phyloP scores from a whole-genome alignment of 2,888 invertebrate species.

The Caenorhabditis uteleia region DNA sequence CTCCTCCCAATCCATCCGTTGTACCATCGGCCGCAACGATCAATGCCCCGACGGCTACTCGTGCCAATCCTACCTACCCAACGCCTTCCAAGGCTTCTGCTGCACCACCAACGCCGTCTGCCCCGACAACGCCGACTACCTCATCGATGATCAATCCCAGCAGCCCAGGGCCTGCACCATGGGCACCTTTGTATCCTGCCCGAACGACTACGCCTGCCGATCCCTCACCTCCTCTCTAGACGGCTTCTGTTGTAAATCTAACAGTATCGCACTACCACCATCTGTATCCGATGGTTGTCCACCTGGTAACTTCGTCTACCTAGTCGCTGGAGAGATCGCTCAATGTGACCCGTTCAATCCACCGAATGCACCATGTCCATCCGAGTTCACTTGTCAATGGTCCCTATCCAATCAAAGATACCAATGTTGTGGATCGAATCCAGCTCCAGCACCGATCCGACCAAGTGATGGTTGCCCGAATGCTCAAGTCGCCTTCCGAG shows the following conservation, averaged over 20 bases:
- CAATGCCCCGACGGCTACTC: conserved; percentile 53
- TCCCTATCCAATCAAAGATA: conserved; percentile 47
- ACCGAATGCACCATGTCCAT: conserved; percentile 63
- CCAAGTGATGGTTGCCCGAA: conserved; percentile 55
- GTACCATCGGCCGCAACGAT: conserved; percentile 52
- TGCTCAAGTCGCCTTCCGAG: conserved; percentile 52
- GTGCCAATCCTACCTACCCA: conserved; percentile 48
- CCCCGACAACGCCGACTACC: conserved; percentile 51
- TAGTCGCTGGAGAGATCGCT: conserved; percentile 42
- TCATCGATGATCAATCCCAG: conserved; percentile 49
- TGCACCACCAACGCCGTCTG: conserved; percentile 50
- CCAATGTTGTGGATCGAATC: conserved; percentile 52
- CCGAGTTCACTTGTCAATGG: conserved; percentile 55
- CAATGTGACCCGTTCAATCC: conserved; percentile 63
- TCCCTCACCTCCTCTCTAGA: conserved; percentile 38
- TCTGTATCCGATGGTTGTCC: conserved; percentile 50
- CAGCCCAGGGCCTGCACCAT: conserved; percentile 50
- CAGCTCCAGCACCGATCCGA: conserved; percentile 34
- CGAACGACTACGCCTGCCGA: conserved; percentile 46
- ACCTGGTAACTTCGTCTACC: conserved; percentile 45
- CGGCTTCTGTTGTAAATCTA: conserved; percentile 52
- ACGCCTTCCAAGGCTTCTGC: conserved; percentile 57
- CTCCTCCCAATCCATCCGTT: conserved; percentile 36
- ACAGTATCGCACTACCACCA: conserved; percentile 19
- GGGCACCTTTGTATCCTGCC: conserved; percentile 56